Evolutionary conservation across 1,140 invertebrate genomes (phyloP), one percentile per base, ranked within the genome.

Genomic region (Achatina immaculata): DNA sequence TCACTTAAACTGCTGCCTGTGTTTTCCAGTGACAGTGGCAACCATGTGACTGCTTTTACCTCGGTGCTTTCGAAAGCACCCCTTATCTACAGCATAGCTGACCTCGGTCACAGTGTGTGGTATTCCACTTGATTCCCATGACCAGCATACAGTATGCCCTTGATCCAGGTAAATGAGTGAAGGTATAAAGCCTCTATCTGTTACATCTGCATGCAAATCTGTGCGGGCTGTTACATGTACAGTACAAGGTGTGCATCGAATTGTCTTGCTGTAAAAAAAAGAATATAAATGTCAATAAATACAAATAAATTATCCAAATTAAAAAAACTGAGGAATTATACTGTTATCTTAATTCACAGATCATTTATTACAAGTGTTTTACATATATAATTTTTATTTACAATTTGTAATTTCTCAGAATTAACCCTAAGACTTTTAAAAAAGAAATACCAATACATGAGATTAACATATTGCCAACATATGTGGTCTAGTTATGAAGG

Each of bases 111-210:
- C 84, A 24, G 86, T 86, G 75, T 89, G 88, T 3, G 90, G 90
- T 6, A 85, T 84, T 0, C 80, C 72, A 77, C 89, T 88, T 40
- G 85, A 80, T 55, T 87, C 87, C 91, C 91, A 92, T 14, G 83
- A 81, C 90, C 90, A 92, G 42, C 86, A 87, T 14, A 92, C 81
- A 36, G 85, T 75, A 40, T 88, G 87, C 48, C 90, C 91, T 85
- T 90, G 86, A 78, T 90, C 89, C 31, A 91, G 84, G 62, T 86
- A 82, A 38, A 92, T 86, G 11, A 88, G 82, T 3, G 85, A 76
- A 31, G 90, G 89, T 19, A 81, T 72, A 83, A 92, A 92, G 6
- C 90, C 90, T 11, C 88, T 85, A 78, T 91, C 90, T 38, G 85
- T 86, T 1, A 92, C 82, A 11, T 87, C 85, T 9, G 86, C 86